Conservation (phyloP, 2,797 vertebrate genomes). For the Periparus ater region DNA sequence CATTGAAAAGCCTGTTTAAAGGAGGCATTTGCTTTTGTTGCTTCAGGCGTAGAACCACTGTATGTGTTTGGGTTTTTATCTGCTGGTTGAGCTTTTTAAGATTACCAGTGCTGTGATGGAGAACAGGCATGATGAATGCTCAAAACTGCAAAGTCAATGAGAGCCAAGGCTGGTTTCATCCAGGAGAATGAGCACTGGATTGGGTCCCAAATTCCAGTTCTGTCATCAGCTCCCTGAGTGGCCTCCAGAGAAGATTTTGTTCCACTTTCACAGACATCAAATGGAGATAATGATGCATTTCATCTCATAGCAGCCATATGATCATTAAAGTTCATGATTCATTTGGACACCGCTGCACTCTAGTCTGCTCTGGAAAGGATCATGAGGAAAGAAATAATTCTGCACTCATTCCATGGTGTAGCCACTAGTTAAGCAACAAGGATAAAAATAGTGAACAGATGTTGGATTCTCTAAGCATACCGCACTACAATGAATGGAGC, state of each 20-base stretch:
- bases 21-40: neutral
- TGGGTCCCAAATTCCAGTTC: neutral
- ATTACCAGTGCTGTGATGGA: neutral
- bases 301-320: neutral
- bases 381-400: neutral
- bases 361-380: neutral
- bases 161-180: neutral
- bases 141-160: neutral
- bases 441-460: neutral
- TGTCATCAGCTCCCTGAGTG: fast-evolving
- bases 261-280: neutral
- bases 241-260: neutral
- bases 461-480: neutral
- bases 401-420: neutral
- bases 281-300: neutral
- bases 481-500: neutral
- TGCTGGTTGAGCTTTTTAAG: neutral
- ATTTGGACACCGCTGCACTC: neutral
- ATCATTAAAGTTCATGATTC: neutral
- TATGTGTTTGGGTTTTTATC: neutral
- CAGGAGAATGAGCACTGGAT: neutral
- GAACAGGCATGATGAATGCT: neutral
- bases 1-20: neutral
- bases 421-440: neutral
- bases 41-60: neutral